phyloP scores from a whole-genome alignment of 35 echinoderm and acorn worm genomes.

The Apostichopus californicus region DNA sequence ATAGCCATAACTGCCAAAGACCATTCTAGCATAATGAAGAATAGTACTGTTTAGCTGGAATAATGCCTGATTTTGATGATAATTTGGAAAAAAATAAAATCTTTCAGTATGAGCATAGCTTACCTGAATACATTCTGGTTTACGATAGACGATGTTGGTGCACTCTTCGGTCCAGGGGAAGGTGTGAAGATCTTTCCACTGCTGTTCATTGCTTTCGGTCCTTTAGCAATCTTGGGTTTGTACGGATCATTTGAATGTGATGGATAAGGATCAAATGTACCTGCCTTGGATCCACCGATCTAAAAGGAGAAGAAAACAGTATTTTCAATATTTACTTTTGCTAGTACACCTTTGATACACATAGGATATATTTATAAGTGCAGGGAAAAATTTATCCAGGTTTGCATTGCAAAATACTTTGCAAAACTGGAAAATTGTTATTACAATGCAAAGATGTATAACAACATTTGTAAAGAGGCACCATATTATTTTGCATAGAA shows the following conservation, averaged over 20 bases:
- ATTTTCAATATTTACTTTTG: slow-evolving; percentile 50
- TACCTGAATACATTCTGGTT: slow-evolving; percentile 93
- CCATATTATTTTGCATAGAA: too few relatives aligned
- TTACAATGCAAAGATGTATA: too few relatives aligned
- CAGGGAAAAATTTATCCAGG: too few relatives aligned
- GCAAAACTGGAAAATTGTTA: too few relatives aligned
- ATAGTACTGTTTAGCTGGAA: too few relatives aligned
- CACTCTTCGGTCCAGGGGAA: slow-evolving; percentile 90
- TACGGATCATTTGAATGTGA: slow-evolving; percentile 97
- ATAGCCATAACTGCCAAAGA: neutral
- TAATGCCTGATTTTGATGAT: too few relatives aligned
- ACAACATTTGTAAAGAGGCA: too few relatives aligned
- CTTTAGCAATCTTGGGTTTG: slow-evolving; percentile 81
- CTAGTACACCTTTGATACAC: too few relatives aligned
- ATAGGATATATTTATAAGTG: too few relatives aligned
- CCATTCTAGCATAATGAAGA: too few relatives aligned
- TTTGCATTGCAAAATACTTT: too few relatives aligned
- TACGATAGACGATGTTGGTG: slow-evolving; percentile 79
- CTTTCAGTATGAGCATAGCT: neutral
- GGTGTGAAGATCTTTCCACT: slow-evolving; percentile 95
- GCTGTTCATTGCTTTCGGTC: slow-evolving; percentile 84
- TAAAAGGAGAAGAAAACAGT: slow-evolving; percentile 19
- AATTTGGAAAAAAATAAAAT: too few relatives aligned
- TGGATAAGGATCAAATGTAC: slow-evolving; percentile 96
- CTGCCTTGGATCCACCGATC: slow-evolving; percentile 91